A percentile compares a stretch with the other conserved stretches of the same genome.
Conservation (phyloP, 2,888 invertebrate genomes). For the Eupithecia dodoneata region DNA sequence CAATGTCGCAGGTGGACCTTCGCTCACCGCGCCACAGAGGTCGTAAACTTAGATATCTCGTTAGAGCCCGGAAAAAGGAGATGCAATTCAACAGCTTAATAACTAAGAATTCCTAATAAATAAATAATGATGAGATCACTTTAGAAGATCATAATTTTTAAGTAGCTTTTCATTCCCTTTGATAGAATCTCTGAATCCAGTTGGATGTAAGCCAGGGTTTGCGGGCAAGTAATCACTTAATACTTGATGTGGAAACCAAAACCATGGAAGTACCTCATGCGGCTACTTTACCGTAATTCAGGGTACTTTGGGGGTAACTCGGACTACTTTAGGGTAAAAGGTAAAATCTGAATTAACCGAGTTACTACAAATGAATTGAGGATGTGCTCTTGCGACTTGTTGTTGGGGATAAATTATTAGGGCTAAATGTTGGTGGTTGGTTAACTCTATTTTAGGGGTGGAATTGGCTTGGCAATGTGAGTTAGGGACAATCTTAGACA, state of each 20-base stretch:
- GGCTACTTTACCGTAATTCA: background rate
- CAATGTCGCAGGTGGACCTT: too few relatives aligned
- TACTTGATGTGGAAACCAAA: constrained; percentile 19
- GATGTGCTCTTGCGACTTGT: constrained; percentile 3
- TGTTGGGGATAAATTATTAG: background rate
- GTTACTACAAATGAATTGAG: constrained; percentile 2
- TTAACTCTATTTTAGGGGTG: background rate
- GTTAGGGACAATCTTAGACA: background rate
- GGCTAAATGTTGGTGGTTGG: background rate
- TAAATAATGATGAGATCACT: too few relatives aligned
- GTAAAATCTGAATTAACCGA: background rate
- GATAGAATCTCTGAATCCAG: constrained; percentile 2
- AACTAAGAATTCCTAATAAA: too few relatives aligned
- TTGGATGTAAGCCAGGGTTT: constrained; percentile 21
- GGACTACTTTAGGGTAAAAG: constrained; percentile 1
- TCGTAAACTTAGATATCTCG: too few relatives aligned
- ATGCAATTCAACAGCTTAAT: too few relatives aligned
- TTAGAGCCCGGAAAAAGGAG: too few relatives aligned
- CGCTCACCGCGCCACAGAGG: too few relatives aligned
- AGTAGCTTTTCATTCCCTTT: background rate
- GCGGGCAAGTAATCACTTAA: constrained; percentile 25
- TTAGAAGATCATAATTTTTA: too few relatives aligned
- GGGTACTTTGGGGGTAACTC: background rate
- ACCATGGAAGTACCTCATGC: constrained; percentile 1
- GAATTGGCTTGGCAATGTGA: constrained; percentile 1